Percentiles rank a stretch among this genome's conserved stretches.
Evolutionary conservation across 2,113 vertebrate genomes (phyloP).

Genomic region (Taurulus bubalis): DNA sequence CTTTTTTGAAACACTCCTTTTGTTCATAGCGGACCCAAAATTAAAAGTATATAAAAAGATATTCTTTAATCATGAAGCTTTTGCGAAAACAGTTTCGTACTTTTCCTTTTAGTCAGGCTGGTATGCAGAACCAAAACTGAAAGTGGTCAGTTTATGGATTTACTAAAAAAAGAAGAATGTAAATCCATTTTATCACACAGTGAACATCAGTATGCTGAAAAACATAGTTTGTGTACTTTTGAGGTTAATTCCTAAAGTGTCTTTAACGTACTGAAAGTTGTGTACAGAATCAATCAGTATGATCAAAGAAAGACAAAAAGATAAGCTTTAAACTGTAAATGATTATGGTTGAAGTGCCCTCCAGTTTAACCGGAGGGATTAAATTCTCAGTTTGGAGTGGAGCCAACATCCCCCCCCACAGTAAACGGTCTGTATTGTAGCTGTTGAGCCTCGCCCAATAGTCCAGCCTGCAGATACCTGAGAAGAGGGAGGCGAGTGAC

Average conservation of each 20-base stretch:
- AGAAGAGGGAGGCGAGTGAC: constrained; percentile 94
- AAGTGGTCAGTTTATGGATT: background rate
- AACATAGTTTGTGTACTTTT: background rate
- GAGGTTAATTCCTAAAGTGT: background rate
- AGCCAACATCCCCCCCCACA: constrained; percentile 40
- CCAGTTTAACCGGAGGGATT: background rate
- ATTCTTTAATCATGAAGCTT: background rate
- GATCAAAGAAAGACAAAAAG: background rate
- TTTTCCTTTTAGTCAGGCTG: background rate
- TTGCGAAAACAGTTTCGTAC: background rate
- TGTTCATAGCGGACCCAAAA: background rate
- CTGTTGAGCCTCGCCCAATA: constrained; percentile 33
- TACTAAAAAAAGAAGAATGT: background rate
- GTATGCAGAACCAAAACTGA: background rate
- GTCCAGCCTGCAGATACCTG: constrained; percentile 86
- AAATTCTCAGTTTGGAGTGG: constrained; percentile 62
- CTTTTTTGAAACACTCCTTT: background rate
- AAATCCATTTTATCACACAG: background rate
- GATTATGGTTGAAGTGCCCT: background rate
- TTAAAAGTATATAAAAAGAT: background rate
- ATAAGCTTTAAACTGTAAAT: background rate
- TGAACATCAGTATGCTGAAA: background rate
- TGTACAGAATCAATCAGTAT: background rate
- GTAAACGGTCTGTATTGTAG: constrained; percentile 9
- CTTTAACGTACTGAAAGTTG: background rate